Percentiles rank a stretch among this genome's conserved stretches.
These are phyloP conservation scores for Hypanus sabinus DNA, from an alignment of 2,113 vertebrate species.

Conservation along the genomic window DNA sequence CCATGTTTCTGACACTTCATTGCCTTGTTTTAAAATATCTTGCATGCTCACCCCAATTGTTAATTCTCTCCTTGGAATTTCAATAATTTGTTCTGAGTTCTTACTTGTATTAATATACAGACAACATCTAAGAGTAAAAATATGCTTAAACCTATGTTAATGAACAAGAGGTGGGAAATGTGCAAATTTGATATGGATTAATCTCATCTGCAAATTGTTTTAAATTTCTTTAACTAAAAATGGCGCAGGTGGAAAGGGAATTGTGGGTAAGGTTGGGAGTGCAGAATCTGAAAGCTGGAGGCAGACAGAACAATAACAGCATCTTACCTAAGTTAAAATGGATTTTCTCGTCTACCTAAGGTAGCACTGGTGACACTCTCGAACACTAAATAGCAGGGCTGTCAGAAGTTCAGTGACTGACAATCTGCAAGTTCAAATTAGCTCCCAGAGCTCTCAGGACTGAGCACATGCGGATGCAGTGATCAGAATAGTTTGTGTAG, in stretches of 20 bases:
- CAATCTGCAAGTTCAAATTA: not conserved
- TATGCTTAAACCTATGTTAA: not conserved
- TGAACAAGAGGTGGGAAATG: not conserved
- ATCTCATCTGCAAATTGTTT: not conserved
- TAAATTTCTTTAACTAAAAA: not conserved
- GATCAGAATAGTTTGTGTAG: not conserved
- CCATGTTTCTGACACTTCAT: not conserved
- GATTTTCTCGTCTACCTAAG: not conserved
- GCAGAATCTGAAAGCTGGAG: not conserved
- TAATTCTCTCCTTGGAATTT: not conserved
- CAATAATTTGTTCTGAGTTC: not conserved
- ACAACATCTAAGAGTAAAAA: not conserved
- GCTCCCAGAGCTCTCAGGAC: not conserved
- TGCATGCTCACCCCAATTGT: not conserved
- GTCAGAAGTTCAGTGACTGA: not conserved
- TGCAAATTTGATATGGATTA: not conserved
- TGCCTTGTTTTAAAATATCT: slow-evolving; percentile 1
- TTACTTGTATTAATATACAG: not conserved
- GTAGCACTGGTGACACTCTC: not conserved
- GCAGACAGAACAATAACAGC: not conserved
- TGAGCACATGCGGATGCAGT: not conserved
- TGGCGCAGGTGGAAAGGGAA: too few relatives aligned
- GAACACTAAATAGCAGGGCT: not conserved
- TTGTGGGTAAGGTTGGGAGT: too few relatives aligned
- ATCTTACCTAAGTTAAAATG: not conserved